Base-by-base conservation (phyloP, 1,140 invertebrate species). In the Tetranychus cinnabarinus region DNA sequence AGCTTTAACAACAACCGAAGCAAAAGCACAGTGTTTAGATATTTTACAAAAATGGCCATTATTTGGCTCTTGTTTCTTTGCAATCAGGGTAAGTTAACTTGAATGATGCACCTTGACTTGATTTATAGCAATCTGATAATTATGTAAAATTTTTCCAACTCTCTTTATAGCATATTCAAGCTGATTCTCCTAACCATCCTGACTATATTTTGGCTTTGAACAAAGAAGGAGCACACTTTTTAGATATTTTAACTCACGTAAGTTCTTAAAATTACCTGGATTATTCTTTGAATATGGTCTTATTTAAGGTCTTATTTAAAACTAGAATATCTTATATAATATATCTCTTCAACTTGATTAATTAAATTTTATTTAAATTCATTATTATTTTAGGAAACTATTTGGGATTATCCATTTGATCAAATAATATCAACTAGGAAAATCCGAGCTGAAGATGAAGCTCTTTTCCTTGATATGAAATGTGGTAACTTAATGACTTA, bases 51-150 rank as follows among this genome's bases (percentile, higher is more conserved):
- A 84, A 67, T 97, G 92, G 92, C 83, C 85, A 47, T 75, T 97
- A 45, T 98, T 97, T 75, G 93, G 93, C 59, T 93, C 90, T 56
- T 92, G 88, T 69, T 97, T 97, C 80, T 98, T 97, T 76, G 86
- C 88, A 2, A 86, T 96, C 34, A 91, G 73, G 67, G 75, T 76
- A 65, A 64, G 56, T 64, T 23, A 23, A 23, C 23, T 23, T 23
- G 23, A 23, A 23, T 23, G 23, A 23, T 23, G 23, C 23, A 23
- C 23, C 23, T 23, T 23, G 23, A 23, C 23, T 23, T 23, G 23
- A 23, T 23, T 23, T 23, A 23, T 23, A 23, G 23, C 23, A 23
- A 23, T 23, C 23, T 23, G 23, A 23, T 23, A 23, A 23, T 23
- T 23, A 23, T 23, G 23, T 23, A 23, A 23, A 23, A 23, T 50